Evolutionary conservation across 2,113 vertebrate species (phyloP).

Genomic region (Lasiurus borealis): DNA sequence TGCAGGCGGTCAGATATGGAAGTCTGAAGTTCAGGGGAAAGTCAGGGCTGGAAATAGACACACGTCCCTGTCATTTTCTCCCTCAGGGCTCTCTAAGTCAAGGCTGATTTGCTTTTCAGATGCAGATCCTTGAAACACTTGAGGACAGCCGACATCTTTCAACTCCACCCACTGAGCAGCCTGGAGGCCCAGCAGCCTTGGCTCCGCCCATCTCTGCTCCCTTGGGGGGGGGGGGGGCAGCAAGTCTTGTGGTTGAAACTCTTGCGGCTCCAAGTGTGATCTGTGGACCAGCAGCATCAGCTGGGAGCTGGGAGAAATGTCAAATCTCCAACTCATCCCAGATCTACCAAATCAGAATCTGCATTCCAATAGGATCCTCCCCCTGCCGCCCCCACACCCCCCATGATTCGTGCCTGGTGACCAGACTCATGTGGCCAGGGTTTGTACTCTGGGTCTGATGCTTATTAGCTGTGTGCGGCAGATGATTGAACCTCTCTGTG

Average conservation of each 20-base stretch:
- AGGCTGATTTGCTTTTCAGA: background rate
- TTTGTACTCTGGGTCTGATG: background rate
- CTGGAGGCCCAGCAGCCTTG: background rate
- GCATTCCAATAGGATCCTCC: background rate
- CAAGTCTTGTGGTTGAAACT: background rate
- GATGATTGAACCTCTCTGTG: background rate
- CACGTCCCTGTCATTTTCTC: background rate
- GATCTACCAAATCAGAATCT: background rate
- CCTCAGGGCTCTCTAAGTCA: background rate
- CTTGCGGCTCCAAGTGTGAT: background rate
- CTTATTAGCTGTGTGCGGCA: background rate
- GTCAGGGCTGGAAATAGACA: background rate
- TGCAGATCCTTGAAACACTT: background rate
- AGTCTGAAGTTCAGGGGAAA: background rate
- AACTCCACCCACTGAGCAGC: background rate
- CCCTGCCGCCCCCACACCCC: fast-evolving
- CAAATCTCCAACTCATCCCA: background rate
- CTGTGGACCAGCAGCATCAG: background rate
- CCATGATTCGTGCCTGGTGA: fast-evolving
- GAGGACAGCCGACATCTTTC: background rate
- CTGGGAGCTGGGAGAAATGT: background rate
- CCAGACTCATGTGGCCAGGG: background rate
- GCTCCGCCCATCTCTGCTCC: background rate
- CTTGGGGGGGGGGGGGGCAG: fast-evolving
- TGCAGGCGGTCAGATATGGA: background rate